These are phyloP conservation scores for Vannuccia rotundouncinata DNA, from an alignment of 2,888 invertebrate genomes.

Conservation along the genomic window DNA sequence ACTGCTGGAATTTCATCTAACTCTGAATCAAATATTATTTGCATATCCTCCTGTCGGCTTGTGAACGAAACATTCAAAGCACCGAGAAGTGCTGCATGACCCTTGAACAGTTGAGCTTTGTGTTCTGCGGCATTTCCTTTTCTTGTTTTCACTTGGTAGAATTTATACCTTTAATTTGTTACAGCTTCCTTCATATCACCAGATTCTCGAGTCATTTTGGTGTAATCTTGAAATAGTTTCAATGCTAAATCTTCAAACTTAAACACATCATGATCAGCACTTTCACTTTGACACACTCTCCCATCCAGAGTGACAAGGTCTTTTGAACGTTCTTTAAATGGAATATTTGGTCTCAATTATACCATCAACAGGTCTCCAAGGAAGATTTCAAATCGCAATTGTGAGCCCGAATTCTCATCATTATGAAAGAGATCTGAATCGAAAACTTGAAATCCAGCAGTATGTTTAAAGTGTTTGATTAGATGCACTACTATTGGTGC, in stretches of 20 bases:
- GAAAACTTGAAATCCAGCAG: slow-evolving; percentile 13
- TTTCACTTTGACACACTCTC: slow-evolving; percentile 19
- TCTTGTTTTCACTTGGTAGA: neutral
- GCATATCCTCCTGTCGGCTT: neutral
- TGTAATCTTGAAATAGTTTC: slow-evolving; percentile 11
- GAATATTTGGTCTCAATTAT: slow-evolving; percentile 18
- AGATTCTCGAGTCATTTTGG: slow-evolving; percentile 11
- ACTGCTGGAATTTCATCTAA: neutral
- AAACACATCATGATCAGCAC: slow-evolving; percentile 19
- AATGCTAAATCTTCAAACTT: slow-evolving; percentile 20
- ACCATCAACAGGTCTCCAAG: slow-evolving; percentile 15
- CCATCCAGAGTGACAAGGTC: slow-evolving; percentile 19
- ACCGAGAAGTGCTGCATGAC: neutral
- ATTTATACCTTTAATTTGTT: neutral
- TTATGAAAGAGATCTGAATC: slow-evolving; percentile 3
- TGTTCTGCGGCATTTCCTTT: neutral
- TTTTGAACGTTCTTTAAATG: slow-evolving; percentile 24
- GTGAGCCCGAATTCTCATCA: slow-evolving; percentile 11
- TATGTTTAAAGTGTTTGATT: neutral
- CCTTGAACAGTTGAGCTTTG: neutral
- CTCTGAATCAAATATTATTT: neutral
- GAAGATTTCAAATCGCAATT: slow-evolving; percentile 23
- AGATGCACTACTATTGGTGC: slow-evolving; percentile 3
- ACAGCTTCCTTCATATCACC: neutral
- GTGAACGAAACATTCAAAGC: neutral